These are phyloP conservation scores for Acrobasis suavella DNA, from an alignment of 2,888 invertebrate genomes.

Conservation along the genomic window DNA sequence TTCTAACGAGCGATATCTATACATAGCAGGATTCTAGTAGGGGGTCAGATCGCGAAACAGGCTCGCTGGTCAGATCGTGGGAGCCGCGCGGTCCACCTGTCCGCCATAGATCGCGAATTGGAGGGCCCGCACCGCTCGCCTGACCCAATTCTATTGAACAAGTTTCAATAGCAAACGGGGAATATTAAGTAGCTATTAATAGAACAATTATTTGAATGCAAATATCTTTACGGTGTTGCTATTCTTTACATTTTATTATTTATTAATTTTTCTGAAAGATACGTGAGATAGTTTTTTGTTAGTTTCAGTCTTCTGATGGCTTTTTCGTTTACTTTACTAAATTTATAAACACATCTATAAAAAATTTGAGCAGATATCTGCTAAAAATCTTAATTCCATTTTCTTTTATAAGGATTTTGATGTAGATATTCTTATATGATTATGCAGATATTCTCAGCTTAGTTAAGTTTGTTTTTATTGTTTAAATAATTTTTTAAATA, in stretches of 20 bases:
- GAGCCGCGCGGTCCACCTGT: slow-evolving; percentile 50
- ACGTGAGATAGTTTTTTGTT: too few relatives aligned
- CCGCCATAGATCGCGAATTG: slow-evolving; percentile 44
- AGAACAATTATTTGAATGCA: slow-evolving; percentile 6
- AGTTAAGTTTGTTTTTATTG: too few relatives aligned
- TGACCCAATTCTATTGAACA: slow-evolving; percentile 13
- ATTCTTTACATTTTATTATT: not conserved
- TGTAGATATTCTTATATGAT: too few relatives aligned
- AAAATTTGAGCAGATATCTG: too few relatives aligned
- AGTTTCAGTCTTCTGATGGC: too few relatives aligned
- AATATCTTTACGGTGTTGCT: not conserved
- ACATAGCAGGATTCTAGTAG: slow-evolving; percentile 29
- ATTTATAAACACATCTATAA: too few relatives aligned
- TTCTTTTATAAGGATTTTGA: too few relatives aligned
- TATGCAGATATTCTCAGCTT: too few relatives aligned
- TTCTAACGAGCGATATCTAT: not conserved
- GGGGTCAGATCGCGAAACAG: slow-evolving; percentile 46
- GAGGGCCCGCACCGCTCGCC: slow-evolving; percentile 33
- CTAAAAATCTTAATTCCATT: too few relatives aligned
- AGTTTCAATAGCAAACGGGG: slow-evolving; percentile 15
- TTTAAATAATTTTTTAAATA: too few relatives aligned
- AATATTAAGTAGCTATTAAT: slow-evolving; percentile 19
- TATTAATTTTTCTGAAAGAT: too few relatives aligned
- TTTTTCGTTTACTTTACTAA: too few relatives aligned
- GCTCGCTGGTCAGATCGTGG: slow-evolving; percentile 41